Percentiles rank a stretch among this genome's conserved stretches.
phyloP scores from a whole-genome alignment of 1,140 invertebrate genomes.

The Carposina sasakii region DNA sequence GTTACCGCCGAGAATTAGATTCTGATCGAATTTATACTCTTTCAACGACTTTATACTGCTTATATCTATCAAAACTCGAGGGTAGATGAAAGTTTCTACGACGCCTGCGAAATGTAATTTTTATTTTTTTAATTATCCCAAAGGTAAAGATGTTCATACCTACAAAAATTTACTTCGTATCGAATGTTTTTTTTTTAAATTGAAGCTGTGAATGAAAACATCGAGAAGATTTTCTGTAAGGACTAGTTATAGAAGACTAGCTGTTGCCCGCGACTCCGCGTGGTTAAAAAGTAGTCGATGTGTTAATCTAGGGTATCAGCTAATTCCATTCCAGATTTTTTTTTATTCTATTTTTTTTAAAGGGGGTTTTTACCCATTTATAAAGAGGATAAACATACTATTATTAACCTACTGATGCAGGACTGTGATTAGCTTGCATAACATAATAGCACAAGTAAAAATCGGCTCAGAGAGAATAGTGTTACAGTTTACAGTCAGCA shows the following conservation, averaged over 20 bases:
- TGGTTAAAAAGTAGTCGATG: too few species aligned
- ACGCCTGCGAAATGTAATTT: slow-evolving; percentile 38
- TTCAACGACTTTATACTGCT: slow-evolving; percentile 78
- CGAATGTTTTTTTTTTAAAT: not conserved
- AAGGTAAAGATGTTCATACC: not conserved
- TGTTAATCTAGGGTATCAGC: too few species aligned
- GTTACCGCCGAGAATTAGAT: slow-evolving; percentile 77
- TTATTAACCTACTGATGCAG: too few species aligned
- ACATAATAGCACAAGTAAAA: too few species aligned
- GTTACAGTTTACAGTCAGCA: too few species aligned
- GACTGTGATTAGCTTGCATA: too few species aligned
- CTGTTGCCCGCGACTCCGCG: too few species aligned
- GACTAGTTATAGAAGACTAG: not conserved
- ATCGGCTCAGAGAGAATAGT: too few species aligned
- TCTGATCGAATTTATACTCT: slow-evolving; percentile 64
- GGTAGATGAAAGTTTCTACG: slow-evolving; percentile 45
- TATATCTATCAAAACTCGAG: slow-evolving; percentile 79
- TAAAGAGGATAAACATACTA: too few species aligned
- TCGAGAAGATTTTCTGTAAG: not conserved
- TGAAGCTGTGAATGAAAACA: not conserved
- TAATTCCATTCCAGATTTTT: too few species aligned
- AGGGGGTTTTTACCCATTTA: too few species aligned
- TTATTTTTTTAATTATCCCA: not conserved
- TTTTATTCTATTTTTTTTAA: too few species aligned
- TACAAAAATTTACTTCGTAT: not conserved